A percentile compares a stretch with the other conserved stretches of the same genome.
These are phyloP conservation scores for Prunella fulvescens DNA, from an alignment of 2,113 vertebrate genomes.

Conservation along the genomic window DNA sequence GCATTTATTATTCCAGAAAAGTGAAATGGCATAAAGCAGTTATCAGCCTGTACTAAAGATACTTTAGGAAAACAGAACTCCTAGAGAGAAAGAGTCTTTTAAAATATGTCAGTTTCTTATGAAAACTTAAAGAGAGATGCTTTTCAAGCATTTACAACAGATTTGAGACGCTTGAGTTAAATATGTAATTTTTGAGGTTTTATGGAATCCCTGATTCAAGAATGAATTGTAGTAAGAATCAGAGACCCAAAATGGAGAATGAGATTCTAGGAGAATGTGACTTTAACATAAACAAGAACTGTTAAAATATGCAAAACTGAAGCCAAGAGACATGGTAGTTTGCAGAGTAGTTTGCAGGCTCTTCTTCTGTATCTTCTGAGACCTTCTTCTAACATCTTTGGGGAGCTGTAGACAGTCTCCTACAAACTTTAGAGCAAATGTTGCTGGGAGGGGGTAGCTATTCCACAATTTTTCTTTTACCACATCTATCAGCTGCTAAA, in stretches of 20 bases:
- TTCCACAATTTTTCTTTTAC: background rate
- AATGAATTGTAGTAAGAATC: background rate
- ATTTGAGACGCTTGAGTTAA: background rate
- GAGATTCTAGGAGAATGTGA: background rate
- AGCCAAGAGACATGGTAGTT: background rate
- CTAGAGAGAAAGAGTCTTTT: background rate
- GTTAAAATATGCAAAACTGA: background rate
- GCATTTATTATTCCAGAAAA: background rate
- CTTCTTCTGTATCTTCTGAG: background rate
- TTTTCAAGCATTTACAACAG: background rate
- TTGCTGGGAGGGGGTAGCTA: background rate
- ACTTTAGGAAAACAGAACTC: background rate
- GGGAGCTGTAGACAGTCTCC: background rate
- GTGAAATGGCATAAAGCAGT: background rate
- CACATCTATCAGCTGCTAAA: background rate
- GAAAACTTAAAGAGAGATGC: background rate
- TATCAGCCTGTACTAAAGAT: background rate
- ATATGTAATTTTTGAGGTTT: background rate
- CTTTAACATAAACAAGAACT: background rate
- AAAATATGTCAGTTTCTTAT: background rate
- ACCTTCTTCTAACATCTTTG: background rate
- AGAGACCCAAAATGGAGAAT: background rate
- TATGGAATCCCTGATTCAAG: background rate
- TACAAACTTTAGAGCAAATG: background rate
- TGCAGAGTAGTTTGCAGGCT: background rate